A percentile compares a stretch with the other conserved stretches of the same genome.
Conservation (phyloP, 2,113 vertebrate species). For the Anolis carolinensis region DNA sequence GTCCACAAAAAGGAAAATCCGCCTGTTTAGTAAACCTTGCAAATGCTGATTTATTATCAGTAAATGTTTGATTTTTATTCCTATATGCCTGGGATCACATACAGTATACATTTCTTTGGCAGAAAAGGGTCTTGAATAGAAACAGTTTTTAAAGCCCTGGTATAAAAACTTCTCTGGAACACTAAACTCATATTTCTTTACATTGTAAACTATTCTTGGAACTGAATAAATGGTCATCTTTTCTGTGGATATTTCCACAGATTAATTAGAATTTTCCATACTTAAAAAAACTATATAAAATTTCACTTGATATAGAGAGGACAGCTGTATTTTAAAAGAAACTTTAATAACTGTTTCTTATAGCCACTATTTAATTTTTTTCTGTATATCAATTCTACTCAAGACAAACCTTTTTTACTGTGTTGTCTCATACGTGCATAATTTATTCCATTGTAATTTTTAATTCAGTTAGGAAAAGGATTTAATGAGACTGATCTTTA, state of each 20-base stretch:
- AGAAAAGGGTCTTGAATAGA: too few species aligned
- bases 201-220: constrained; percentile 10
- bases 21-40: too few species aligned
- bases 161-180: background rate
- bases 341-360: background rate
- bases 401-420: background rate
- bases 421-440: background rate
- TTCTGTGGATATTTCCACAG: background rate
- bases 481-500: background rate
- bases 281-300: background rate
- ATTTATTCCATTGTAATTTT: background rate
- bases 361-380: background rate
- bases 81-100: too few species aligned
- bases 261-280: background rate
- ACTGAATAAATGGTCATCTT: rapidly evolving
- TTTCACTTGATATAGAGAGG: rapidly evolving
- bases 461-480: background rate
- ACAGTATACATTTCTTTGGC: too few species aligned
- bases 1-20: too few species aligned
- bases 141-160: too few species aligned
- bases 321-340: background rate
- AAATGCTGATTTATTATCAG: too few species aligned
- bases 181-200: background rate
- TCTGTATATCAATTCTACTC: background rate
- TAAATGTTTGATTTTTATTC: too few species aligned